phyloP scores from a whole-genome alignment of 2,113 vertebrate genomes.

The Uria aalge region DNA sequence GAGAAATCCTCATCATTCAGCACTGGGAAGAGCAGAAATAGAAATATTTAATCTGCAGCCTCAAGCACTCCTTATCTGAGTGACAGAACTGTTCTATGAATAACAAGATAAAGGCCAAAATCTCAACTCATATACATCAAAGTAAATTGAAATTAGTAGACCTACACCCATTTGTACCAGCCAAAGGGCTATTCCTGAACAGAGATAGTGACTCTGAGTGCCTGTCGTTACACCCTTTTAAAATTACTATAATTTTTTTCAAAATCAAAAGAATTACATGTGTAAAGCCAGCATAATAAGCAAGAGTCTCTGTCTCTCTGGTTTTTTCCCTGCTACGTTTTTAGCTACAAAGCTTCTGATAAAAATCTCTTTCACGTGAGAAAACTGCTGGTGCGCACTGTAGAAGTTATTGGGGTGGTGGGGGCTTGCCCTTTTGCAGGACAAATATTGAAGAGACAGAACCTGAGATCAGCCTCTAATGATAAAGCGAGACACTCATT shows the following conservation, averaged over 20 bases:
- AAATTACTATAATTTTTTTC: not conserved
- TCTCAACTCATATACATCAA: not conserved
- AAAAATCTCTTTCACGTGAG: not conserved
- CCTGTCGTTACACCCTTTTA: not conserved
- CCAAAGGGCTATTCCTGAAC: not conserved
- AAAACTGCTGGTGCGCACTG: not conserved
- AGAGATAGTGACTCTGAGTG: not conserved
- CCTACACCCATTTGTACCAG: not conserved
- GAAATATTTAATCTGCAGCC: not conserved
- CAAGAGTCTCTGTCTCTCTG: accelerated
- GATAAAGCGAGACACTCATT: not conserved
- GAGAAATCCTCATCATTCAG: not conserved
- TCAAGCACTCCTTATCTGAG: not conserved
- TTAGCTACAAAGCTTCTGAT: not conserved
- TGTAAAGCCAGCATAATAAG: not conserved
- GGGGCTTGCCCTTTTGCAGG: not conserved
- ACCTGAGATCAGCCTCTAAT: not conserved
- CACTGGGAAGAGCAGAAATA: not conserved
- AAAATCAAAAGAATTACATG: not conserved
- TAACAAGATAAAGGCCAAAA: not conserved
- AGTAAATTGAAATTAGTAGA: not conserved
- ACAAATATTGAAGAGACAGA: not conserved
- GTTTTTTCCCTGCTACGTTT: not conserved
- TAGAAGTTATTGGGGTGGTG: not conserved
- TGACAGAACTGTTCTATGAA: not conserved